phyloP scores from a whole-genome alignment of 2,888 invertebrate genomes.

The Eurois occulta region DNA sequence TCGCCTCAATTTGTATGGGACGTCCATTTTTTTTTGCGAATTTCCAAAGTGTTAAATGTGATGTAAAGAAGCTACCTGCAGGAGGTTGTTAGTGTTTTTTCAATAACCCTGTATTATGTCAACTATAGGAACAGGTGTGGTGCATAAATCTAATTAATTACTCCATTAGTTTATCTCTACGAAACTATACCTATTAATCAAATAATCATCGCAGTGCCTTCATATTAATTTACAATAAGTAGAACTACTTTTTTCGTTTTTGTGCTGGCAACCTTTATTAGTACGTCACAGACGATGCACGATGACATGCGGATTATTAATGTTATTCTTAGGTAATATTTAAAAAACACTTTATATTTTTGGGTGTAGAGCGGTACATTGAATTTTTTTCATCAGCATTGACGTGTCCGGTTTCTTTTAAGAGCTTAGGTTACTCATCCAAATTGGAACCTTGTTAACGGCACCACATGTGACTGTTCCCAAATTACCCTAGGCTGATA shows the following conservation, averaged over 20 bases:
- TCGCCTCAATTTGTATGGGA: too few relatives aligned
- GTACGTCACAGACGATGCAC: not conserved
- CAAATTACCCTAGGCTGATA: too few relatives aligned
- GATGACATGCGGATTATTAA: conserved; percentile 33
- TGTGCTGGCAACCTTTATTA: conserved; percentile 22
- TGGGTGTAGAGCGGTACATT: not conserved
- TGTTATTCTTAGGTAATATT: conserved; percentile 17
- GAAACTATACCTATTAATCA: not conserved
- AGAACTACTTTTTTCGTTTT: conserved; percentile 29
- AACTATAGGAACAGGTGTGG: not conserved
- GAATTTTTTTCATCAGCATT: not conserved
- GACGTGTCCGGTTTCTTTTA: not conserved
- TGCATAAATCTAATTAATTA: conserved; percentile 1
- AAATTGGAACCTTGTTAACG: too few relatives aligned
- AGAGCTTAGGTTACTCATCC: too few relatives aligned
- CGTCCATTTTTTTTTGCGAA: too few relatives aligned
- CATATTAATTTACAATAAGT: conserved; percentile 11
- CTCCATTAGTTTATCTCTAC: not conserved
- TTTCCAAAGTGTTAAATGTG: too few relatives aligned
- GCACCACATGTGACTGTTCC: too few relatives aligned
- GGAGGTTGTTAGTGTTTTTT: too few relatives aligned
- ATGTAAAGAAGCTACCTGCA: too few relatives aligned
- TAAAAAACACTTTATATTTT: conserved; percentile 28
- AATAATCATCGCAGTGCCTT: not conserved
- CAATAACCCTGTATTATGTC: not conserved